phyloP scores from a whole-genome alignment of 2,113 vertebrate species.

The Empidonax alnorum region DNA sequence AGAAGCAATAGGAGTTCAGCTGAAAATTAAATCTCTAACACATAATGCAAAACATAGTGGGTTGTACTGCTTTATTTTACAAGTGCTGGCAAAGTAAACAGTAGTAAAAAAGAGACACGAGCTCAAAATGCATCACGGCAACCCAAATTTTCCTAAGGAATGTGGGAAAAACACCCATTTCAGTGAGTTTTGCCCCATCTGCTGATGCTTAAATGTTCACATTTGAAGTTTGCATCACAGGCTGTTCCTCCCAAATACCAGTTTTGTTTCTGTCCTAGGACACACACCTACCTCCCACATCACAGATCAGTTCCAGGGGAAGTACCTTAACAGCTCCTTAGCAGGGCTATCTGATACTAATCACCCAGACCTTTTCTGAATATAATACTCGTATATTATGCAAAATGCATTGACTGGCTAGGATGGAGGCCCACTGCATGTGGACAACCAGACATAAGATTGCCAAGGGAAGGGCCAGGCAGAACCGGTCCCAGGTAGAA shows the following conservation, averaged over 20 bases:
- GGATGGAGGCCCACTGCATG: background rate
- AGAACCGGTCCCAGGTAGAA: background rate
- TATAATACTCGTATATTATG: background rate
- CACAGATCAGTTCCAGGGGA: background rate
- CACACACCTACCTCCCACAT: background rate
- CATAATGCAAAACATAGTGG: background rate
- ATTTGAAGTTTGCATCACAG: background rate
- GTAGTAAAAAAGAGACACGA: background rate
- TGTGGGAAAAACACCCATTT: background rate
- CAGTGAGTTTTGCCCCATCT: background rate
- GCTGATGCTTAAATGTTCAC: background rate
- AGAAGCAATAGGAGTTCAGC: background rate
- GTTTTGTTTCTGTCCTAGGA: background rate
- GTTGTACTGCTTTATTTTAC: background rate
- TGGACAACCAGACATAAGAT: background rate
- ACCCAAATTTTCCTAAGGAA: background rate
- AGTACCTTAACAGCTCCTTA: background rate
- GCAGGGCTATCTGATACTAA: background rate
- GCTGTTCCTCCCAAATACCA: background rate
- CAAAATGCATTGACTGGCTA: background rate
- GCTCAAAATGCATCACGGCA: background rate
- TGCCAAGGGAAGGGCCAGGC: background rate
- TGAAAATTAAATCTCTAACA: background rate
- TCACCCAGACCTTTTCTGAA: background rate
- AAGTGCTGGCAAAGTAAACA: background rate